Evolutionary conservation across 2,797 vertebrate species (phyloP), one percentile per base, ranked within the genome.

Genomic region (Enoplosus armatus): DNA sequence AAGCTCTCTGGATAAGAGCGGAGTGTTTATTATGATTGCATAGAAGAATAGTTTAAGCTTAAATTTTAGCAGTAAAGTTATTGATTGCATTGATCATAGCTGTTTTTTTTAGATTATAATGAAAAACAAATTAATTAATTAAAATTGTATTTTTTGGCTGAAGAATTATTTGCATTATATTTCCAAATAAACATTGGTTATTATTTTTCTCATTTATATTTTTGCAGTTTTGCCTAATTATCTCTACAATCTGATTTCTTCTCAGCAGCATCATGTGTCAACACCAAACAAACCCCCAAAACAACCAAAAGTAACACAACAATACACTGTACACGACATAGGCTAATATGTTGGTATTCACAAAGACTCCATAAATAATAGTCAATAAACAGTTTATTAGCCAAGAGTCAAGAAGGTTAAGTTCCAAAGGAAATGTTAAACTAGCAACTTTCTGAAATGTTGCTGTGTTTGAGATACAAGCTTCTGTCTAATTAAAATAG

Each of bases 401-500:
- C n/a, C n/a, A 15, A 35, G 10, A 53, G 15, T 22, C 6, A 18
- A 39, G 24, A 31, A 55, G 14, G n/a, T 29, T 7, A 24, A 39
- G 14, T 62, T 65, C 12, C 9, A 18, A 26, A 50, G 9, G 2
- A 31, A 37, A 37, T 61, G 8, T 55, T 22, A 24, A 72, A 60
- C 15, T 16, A 24, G 27, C 35, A 47, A 6, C 22, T 50, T 45
- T 66, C 27, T 53, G 8, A 12, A 51, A 8, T 20, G 22, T 43
- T 69, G 15, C 22, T 10, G 27, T 53, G 45, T 53, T 69, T 62
- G 16, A 66, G 55, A 69, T 54, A 5, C 5, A 43, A 18, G 41
- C 56, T 48, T 65, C 14, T 53, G 48, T 63, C 27, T 55, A 33
- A 74, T 48, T 54, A 53, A 66, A 61, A 22, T 41, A 31, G 45